Conservation (phyloP, 1,140 invertebrate species). For the Cydia splendana region DNA sequence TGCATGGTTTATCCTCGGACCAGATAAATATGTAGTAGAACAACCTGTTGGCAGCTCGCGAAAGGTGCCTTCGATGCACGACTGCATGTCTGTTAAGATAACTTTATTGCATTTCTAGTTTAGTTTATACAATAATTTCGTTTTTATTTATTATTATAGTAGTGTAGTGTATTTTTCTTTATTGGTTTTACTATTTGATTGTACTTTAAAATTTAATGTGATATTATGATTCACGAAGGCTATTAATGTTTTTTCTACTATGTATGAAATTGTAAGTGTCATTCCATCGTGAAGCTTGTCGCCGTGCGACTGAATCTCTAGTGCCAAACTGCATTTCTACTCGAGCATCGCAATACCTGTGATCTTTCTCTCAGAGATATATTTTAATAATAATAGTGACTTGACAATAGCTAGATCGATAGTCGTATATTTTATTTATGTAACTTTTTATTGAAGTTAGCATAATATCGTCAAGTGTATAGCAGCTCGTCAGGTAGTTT, state of each 20-base stretch:
- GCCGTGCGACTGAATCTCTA: conserved; percentile 58
- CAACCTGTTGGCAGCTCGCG: not conserved
- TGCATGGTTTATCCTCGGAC: conserved; percentile 70
- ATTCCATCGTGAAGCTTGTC: conserved; percentile 48
- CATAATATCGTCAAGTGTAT: conserved; percentile 59
- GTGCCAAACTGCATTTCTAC: conserved; percentile 74
- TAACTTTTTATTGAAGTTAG: conserved; percentile 72
- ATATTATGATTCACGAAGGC: conserved; percentile 73
- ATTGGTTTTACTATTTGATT: conserved; percentile 71
- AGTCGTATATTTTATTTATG: conserved; percentile 72
- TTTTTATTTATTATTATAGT: conserved; percentile 73
- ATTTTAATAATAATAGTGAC: conserved; percentile 51
- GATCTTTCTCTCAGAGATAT: conserved; percentile 61
- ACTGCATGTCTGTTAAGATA: conserved; percentile 63
- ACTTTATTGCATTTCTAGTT: conserved; percentile 77
- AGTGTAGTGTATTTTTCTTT: conserved; percentile 75
- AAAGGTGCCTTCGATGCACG: conserved; percentile 72
- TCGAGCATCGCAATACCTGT: conserved; percentile 58
- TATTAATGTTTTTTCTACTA: conserved; percentile 61
- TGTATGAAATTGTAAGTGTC: conserved; percentile 51
- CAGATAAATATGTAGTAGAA: conserved; percentile 77
- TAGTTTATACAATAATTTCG: conserved; percentile 70
- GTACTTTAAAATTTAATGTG: conserved; percentile 74
- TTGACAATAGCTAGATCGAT: conserved; percentile 60
- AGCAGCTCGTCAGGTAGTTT: conserved; percentile 56